Evolutionary conservation across 2,113 vertebrate species (phyloP), one percentile per base, ranked within the genome.

Genomic region (Podarcis raffonei): DNA sequence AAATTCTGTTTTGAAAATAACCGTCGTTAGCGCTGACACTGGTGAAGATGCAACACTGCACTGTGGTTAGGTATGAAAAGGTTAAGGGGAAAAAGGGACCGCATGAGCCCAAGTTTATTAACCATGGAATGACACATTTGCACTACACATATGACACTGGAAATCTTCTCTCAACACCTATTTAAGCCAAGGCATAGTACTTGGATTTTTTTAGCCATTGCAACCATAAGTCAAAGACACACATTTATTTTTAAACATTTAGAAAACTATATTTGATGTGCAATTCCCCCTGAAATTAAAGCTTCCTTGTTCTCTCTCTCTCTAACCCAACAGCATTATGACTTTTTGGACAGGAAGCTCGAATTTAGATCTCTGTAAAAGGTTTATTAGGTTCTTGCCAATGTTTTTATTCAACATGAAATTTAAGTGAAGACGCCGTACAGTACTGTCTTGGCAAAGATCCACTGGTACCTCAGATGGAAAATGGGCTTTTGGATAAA

Each of bases 401-500:
- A 16, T 86, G 4, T 86, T 57, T 82, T 75, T 78, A 39, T 80
- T 62, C 48, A 80, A 16, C 48, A 69, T 39, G 53, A 86, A 77
- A 71, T 69, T 39, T 77, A 27, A 86, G 79, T 37, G 53, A 87
- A 15, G 66, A 83, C 35, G 48, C 48, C 11, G 48, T 48, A 68
- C 30, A 74, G 79, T 62, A 89, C 15, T 20, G 8, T 72, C 27
- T 72, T 77, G 83, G 84, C 37, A 23, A 68, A 57, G n/a, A n/a
- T 84, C 85, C 66, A 71, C 27, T 69, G 48, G 42, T 71, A 69
- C 20, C 30, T 42, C 66, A 65, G 30, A 80, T 71, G 66, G 66
- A 79, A 69, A 79, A 72, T 32, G 27, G 42, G 42, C 57, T 84
- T 69, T 81, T 39, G n/a, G 81, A 87, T 71, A 71, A 83, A 72